Conservation (phyloP, 1,140 invertebrate genomes). For the Penaeus indicus region DNA sequence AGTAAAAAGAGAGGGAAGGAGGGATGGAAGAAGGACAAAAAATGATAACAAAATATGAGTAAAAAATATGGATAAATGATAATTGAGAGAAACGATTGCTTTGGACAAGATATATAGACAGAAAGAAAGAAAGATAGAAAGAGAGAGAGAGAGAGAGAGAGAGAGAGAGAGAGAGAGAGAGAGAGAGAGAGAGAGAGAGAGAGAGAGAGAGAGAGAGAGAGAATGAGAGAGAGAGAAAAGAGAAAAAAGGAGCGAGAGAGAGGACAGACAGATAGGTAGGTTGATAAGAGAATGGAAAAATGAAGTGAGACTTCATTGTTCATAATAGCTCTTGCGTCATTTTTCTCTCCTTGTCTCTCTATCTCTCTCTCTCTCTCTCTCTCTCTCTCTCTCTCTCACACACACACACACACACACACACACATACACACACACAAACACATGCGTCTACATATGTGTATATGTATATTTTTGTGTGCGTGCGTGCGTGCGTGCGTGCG, state of each 20-base stretch:
- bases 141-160: slow-evolving; percentile 2
- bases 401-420: too few relatives aligned
- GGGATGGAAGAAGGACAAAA: slow-evolving; percentile 5
- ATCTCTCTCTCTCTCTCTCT: not conserved
- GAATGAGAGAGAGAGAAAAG: slow-evolving; percentile 10
- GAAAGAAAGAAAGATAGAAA: slow-evolving; percentile 14
- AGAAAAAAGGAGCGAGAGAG: slow-evolving; percentile 9
- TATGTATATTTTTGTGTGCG: too few relatives aligned
- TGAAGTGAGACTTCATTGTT: not conserved
- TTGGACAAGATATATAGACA: not conserved
- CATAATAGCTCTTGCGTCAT: not conserved
- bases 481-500: too few relatives aligned
- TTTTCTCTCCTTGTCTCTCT: not conserved
- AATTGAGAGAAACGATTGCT: too few relatives aligned
- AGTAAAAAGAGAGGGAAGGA: slow-evolving; percentile 27
- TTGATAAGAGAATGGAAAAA: not conserved
- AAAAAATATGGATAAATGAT: too few relatives aligned
- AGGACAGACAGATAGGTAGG: not conserved
- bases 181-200: not conserved
- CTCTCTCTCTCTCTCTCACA: not conserved
- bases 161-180: not conserved
- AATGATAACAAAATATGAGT: too few relatives aligned
- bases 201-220: slow-evolving; percentile 35
- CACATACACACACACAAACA: too few relatives aligned
- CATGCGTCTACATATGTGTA: too few relatives aligned